These are phyloP conservation scores for Sweltsa coloradensis DNA, from an alignment of 1,140 invertebrate genomes.

Conservation along the genomic window DNA sequence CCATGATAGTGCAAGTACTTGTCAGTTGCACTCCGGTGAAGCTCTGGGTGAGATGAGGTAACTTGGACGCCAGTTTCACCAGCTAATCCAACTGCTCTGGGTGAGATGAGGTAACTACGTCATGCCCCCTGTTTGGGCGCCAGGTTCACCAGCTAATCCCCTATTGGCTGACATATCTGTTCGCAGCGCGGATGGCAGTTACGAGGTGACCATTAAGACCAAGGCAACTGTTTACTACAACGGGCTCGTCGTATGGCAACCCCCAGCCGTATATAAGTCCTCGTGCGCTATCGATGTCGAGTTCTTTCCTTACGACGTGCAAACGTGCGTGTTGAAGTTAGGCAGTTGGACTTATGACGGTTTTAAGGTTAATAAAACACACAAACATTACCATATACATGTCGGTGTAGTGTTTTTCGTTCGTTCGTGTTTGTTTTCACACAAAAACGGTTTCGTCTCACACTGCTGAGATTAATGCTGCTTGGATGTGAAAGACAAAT, in stretches of 20 bases:
- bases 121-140: too few species aligned
- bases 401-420: not conserved
- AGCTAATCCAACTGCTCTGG: too few species aligned
- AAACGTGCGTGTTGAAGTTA: conserved; percentile 95
- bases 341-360: conserved; percentile 92
- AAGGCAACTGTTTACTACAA: conserved; percentile 85
- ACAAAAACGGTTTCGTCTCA: not conserved
- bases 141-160: too few species aligned
- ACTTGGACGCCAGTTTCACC: too few species aligned
- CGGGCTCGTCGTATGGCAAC: conserved; percentile 88
- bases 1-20: too few species aligned
- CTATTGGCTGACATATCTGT: conserved; percentile 7
- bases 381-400: not conserved
- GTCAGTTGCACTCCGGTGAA: too few species aligned
- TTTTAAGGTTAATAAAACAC: conserved; percentile 79
- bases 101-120: too few species aligned
- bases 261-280: conserved; percentile 95
- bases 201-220: conserved; percentile 90
- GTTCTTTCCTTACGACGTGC: conserved; percentile 93
- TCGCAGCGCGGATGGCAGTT: conserved; percentile 93
- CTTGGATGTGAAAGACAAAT: too few species aligned
- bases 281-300: conserved; percentile 93
- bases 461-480: too few species aligned
- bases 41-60: too few species aligned
- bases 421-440: not conserved